A percentile compares a stretch with the other conserved stretches of the same genome.
Conservation (phyloP, 2,113 vertebrate genomes). For the Atherinomorus stipes region DNA sequence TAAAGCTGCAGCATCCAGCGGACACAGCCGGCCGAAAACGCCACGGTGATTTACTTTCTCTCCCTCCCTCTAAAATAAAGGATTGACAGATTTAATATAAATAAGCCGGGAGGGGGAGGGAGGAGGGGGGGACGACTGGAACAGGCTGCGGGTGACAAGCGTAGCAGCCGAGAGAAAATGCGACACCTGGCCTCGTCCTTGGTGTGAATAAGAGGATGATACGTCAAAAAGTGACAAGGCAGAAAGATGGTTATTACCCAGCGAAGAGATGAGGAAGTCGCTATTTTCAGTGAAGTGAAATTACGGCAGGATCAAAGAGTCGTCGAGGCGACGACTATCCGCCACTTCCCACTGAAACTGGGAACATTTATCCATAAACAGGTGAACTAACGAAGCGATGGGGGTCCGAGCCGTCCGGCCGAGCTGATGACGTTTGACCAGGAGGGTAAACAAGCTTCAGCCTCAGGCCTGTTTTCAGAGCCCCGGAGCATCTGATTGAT, state of each 20-base stretch:
- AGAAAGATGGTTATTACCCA: constrained; percentile 72
- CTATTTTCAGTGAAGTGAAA: constrained; percentile 68
- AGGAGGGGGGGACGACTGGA: constrained; percentile 44
- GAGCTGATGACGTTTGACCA: constrained; percentile 60
- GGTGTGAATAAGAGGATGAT: constrained; percentile 76
- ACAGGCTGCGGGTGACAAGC: constrained; percentile 66
- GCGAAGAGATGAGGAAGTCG: constrained; percentile 47
- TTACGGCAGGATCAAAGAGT: constrained; percentile 31
- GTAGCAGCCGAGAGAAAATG: constrained; percentile 68
- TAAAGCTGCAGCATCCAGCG: constrained; percentile 40
- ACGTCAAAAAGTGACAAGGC: constrained; percentile 74
- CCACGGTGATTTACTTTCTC: constrained; percentile 56
- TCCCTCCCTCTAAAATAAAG: constrained; percentile 63
- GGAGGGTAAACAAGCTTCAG: constrained; percentile 39
- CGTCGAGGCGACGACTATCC: too few species aligned
- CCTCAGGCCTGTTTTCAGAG: constrained; percentile 32
- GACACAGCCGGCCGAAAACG: constrained; percentile 50
- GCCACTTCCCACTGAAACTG: constrained; percentile 9
- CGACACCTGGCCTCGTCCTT: constrained; percentile 80
- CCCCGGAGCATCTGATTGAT: constrained; percentile 69
- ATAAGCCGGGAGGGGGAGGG: constrained; percentile 54
- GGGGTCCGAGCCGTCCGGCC: too few species aligned
- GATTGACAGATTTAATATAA: constrained; percentile 74
- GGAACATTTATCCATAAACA: not conserved
- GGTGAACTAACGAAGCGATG: not conserved